Percentiles rank a stretch among this genome's conserved stretches.
Conservation (phyloP, 1,140 invertebrate genomes). For the Pseudomyrmex dendroicus region DNA sequence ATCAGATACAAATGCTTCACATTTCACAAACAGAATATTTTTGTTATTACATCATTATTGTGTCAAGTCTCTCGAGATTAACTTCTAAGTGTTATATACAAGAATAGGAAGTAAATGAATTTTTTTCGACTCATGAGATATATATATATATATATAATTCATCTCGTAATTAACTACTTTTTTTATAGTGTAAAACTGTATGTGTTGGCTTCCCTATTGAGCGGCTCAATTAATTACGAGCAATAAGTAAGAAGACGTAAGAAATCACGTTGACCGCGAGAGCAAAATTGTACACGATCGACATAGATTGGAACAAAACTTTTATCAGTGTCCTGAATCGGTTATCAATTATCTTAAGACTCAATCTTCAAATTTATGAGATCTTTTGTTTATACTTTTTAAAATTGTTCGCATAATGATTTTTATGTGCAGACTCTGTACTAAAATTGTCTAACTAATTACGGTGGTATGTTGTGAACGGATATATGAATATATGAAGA, state of each 20-base stretch:
- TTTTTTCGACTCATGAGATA: constrained; percentile 48
- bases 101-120: constrained; percentile 74
- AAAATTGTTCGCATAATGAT: background rate
- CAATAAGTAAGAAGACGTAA: constrained; percentile 47
- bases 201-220: constrained; percentile 19
- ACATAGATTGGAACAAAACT: constrained; percentile 23
- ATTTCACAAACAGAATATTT: constrained; percentile 72
- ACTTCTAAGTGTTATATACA: constrained; percentile 70
- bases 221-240: constrained; percentile 33
- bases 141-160: constrained; percentile 1
- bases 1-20: constrained; percentile 75
- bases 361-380: background rate
- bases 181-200: constrained; percentile 29
- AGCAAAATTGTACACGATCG: constrained; percentile 14
- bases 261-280: constrained; percentile 13
- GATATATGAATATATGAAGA: constrained; percentile 21
- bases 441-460: too few relatives aligned
- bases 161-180: background rate
- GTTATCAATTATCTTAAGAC: constrained; percentile 49
- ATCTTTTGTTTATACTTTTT: constrained; percentile 32
- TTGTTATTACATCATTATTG: constrained; percentile 71
- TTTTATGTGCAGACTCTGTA: too few relatives aligned
- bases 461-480: background rate
- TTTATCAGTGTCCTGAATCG: constrained; percentile 22
- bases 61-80: constrained; percentile 67